Evolutionary conservation across 1,140 invertebrate species (phyloP), one percentile per base, ranked within the genome.

Genomic region (Nymphalis io): DNA sequence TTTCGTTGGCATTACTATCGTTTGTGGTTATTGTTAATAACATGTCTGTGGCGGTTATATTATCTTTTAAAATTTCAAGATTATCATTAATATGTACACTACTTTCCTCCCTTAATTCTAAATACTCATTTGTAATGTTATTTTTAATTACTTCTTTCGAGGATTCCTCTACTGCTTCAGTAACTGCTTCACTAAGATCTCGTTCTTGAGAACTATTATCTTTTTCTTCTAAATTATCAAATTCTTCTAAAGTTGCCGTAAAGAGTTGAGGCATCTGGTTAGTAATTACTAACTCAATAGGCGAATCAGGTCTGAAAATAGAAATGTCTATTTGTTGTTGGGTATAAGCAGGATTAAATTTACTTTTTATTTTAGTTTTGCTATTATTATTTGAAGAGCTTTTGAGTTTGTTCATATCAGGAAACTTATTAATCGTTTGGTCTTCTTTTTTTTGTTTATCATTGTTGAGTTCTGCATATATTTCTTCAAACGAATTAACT

Each of bases 401-500:
- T 62, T 27, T 23, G n/a, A 51, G 16, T 21, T 51, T 20, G 2
- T 39, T 51, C 68, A 39, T 33, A 44, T 57, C 51, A 23, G 60
- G 60, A n/a, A 40, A 20, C 55, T 68, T 63, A 39, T 33, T 48
- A 66, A 18, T 20, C 16, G 18, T 51, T 11, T 20, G 53, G 16
- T 58, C 58, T 16, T 44, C 46, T 20, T 51, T 42, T 53, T 60
- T 55, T 20, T 42, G 44, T 66, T 42, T 13, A 23, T 75, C 73
- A 44, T 69, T 80, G 60, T 72, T 79, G 39, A 89, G 64, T 78
- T 89, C 77, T 61, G 83, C 85, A 75, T 91, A 91, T 62, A 91
- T 90, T 83, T 91, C 88, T 72, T 91, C 89, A 74, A 91, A 91
- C 38, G 80, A 79, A 72, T 87, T 84, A 20, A 88, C 89, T 39